These are phyloP conservation scores for Hylaea fasciaria DNA, from an alignment of 2,888 invertebrate species.

Conservation along the genomic window DNA sequence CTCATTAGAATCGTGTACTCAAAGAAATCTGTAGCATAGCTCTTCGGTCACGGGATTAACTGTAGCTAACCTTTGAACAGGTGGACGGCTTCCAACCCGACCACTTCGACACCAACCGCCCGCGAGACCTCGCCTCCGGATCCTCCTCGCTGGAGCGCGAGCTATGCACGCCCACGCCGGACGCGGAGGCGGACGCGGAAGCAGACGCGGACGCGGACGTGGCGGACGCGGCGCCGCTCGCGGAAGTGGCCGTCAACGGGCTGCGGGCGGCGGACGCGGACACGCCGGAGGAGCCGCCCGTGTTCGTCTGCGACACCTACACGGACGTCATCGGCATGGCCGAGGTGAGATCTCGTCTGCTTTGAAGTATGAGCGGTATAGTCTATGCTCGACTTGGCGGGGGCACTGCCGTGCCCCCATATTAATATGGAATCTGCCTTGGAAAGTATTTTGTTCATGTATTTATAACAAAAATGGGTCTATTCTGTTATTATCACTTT, in stretches of 20 bases:
- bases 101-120: conserved; percentile 63
- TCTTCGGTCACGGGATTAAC: too few relatives aligned
- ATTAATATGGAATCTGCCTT: too few relatives aligned
- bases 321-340: conserved; percentile 68
- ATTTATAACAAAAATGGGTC: too few relatives aligned
- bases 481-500: too few relatives aligned
- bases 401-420: too few relatives aligned
- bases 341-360: conserved; percentile 57
- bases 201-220: neutral
- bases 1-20: too few relatives aligned
- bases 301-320: conserved; percentile 69
- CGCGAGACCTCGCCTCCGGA: conserved; percentile 66
- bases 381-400: too few relatives aligned
- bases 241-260: conserved; percentile 15
- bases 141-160: conserved; percentile 77
- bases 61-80: conserved; percentile 42
- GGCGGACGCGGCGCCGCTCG: neutral
- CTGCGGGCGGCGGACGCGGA: conserved; percentile 46
- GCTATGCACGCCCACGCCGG: conserved; percentile 45
- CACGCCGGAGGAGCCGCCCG: conserved; percentile 70
- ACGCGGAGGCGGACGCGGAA: neutral
- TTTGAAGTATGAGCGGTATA: neutral
- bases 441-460: too few relatives aligned
- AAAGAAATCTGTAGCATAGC: too few relatives aligned
- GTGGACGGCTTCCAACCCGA: conserved; percentile 72